A percentile compares a stretch with the other conserved stretches of the same genome.
phyloP scores from a whole-genome alignment of 2,797 vertebrate genomes.

The Schizopygopsis pylzovi region DNA sequence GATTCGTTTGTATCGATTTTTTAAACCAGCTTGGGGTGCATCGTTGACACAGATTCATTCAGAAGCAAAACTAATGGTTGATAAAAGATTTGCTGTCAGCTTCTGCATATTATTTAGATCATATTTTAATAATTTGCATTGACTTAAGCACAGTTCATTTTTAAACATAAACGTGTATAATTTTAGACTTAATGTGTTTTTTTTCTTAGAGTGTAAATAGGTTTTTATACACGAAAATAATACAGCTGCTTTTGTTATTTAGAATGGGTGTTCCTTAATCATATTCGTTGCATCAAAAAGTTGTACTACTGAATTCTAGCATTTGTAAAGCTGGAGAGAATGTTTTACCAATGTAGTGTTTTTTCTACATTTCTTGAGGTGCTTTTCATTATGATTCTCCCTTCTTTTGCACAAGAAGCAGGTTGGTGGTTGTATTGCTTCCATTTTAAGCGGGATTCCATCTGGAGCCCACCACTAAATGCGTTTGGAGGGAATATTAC shows the following conservation, averaged over 20 bases:
- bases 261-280: background rate
- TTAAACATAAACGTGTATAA: background rate
- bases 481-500: constrained; percentile 44
- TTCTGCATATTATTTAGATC: background rate
- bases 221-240: background rate
- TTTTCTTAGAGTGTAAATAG: background rate
- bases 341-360: constrained; percentile 13
- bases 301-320: background rate
- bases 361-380: constrained; percentile 37
- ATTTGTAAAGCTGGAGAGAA: constrained; percentile 15
- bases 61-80: background rate
- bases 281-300: background rate
- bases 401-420: constrained; percentile 28
- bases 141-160: background rate
- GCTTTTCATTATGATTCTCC: constrained; percentile 26
- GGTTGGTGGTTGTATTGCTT: constrained; percentile 35
- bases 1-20: background rate
- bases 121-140: background rate
- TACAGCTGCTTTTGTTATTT: background rate
- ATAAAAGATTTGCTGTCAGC: background rate
- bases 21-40: no score
- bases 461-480: constrained; percentile 43
- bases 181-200: background rate
- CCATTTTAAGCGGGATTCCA: constrained; percentile 35
- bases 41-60: background rate